phyloP scores from a whole-genome alignment of 1,140 invertebrate genomes.

The Drosophila pseudoananassae region DNA sequence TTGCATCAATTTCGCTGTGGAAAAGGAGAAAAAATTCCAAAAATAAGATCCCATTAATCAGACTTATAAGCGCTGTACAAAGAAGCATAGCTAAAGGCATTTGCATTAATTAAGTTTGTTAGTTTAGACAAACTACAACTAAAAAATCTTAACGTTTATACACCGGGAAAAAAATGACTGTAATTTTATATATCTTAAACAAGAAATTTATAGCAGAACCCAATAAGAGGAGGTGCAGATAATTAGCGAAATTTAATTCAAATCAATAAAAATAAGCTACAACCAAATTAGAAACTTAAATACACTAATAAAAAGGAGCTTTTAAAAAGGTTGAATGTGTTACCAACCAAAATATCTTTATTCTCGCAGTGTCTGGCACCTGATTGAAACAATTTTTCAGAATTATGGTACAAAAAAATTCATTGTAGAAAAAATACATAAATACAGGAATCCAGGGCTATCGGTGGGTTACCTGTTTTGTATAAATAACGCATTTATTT shows the following conservation, averaged over 20 bases:
- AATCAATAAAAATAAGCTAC: neutral
- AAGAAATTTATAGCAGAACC: constrained; percentile 1
- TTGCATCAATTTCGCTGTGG: constrained; percentile 88
- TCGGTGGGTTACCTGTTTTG: constrained; percentile 23
- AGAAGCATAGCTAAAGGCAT: constrained; percentile 19
- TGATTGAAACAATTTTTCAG: constrained; percentile 26
- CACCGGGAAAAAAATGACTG: neutral
- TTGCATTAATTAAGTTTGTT: constrained; percentile 42
- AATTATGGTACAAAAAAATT: constrained; percentile 14
- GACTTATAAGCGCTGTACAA: constrained; percentile 39
- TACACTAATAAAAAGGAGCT: neutral
- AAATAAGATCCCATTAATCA: constrained; percentile 42
- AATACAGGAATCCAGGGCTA: constrained; percentile 7
- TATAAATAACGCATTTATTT: constrained; percentile 55
- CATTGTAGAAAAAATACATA: constrained; percentile 1
- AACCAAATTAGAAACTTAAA: neutral
- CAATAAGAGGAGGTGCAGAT: constrained; percentile 1
- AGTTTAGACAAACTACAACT: constrained; percentile 10
- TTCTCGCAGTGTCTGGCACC: constrained; percentile 2
- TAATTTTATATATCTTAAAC: neutral
- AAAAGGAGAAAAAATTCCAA: constrained; percentile 8
- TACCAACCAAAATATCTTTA: neutral
- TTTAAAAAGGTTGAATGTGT: neutral
- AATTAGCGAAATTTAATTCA: neutral
- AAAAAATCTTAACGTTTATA: neutral